Percentiles rank a stretch among this genome's conserved stretches.
Conservation (phyloP, 2,797 vertebrate genomes). For the Champsocephalus gunnari region DNA sequence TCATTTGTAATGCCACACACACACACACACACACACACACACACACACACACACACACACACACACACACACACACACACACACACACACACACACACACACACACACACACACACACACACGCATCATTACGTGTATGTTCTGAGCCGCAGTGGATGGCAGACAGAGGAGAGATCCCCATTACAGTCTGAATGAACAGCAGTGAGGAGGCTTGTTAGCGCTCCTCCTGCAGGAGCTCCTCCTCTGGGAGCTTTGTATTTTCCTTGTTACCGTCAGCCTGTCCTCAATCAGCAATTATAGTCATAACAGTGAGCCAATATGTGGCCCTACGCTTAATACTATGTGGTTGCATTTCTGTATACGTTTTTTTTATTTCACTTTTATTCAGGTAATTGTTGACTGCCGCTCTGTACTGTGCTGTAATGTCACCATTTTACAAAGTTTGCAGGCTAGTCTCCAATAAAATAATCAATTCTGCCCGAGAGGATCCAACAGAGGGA, state of each 20-base stretch:
- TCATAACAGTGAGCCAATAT: background rate
- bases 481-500: conserved; percentile 10
- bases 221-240: background rate
- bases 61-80: too few species aligned
- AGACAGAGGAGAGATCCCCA: conserved; percentile 46
- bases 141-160: conserved; percentile 27
- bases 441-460: background rate
- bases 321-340: background rate
- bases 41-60: too few species aligned
- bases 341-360: background rate
- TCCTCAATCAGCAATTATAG: conserved; percentile 15
- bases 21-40: too few species aligned
- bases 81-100: too few species aligned
- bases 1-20: too few species aligned
- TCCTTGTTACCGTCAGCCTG: conserved; percentile 12
- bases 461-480: conserved; percentile 15
- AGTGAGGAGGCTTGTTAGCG: conserved; percentile 49
- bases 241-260: conserved; percentile 29
- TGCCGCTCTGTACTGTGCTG: background rate
- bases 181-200: conserved; percentile 43
- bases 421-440: conserved; percentile 18
- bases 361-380: background rate
- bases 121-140: background rate
- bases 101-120: too few species aligned
- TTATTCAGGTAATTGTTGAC: background rate